phyloP scores from a whole-genome alignment of 2,113 vertebrate genomes.

The Tetrao urogallus region DNA sequence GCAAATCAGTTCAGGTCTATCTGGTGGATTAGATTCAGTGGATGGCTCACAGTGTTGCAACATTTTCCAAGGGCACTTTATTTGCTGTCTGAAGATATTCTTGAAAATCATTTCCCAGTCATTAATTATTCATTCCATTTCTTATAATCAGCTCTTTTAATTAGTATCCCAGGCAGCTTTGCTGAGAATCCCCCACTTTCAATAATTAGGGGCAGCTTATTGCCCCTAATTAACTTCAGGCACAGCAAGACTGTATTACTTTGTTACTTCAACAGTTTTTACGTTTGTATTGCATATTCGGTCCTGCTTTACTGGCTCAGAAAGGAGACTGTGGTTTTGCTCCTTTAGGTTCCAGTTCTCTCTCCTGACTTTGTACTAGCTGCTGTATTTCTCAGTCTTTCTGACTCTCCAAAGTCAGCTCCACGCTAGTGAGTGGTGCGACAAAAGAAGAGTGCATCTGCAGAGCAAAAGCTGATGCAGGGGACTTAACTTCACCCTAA shows the following conservation, averaged over 20 bases:
- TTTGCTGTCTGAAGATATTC: constrained; percentile 38
- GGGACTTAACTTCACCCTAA: background rate
- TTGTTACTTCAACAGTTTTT: constrained; percentile 33
- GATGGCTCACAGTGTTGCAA: background rate
- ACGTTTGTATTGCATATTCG: constrained; percentile 20
- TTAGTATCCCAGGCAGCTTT: constrained; percentile 52
- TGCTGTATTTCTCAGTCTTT: background rate
- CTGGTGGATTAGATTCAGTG: constrained; percentile 9
- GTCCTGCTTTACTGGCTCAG: constrained; percentile 29
- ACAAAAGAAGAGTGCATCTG: background rate
- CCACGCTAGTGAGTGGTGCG: background rate
- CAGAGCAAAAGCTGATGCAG: background rate
- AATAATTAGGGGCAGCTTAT: constrained; percentile 58
- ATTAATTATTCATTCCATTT: constrained; percentile 66
- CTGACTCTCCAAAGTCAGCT: background rate
- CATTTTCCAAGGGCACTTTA: constrained; percentile 50
- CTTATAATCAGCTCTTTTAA: constrained; percentile 57
- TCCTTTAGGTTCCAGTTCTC: background rate
- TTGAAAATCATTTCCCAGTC: constrained; percentile 31
- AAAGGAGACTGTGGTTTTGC: background rate
- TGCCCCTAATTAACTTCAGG: constrained; percentile 66
- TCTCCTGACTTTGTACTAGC: background rate
- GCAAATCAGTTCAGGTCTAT: background rate
- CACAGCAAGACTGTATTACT: constrained; percentile 18
- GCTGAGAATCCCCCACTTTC: constrained; percentile 29